Evolutionary conservation across 2,113 vertebrate species (phyloP), one percentile per base, ranked within the genome.

Genomic region (Ceratotherium simum): DNA sequence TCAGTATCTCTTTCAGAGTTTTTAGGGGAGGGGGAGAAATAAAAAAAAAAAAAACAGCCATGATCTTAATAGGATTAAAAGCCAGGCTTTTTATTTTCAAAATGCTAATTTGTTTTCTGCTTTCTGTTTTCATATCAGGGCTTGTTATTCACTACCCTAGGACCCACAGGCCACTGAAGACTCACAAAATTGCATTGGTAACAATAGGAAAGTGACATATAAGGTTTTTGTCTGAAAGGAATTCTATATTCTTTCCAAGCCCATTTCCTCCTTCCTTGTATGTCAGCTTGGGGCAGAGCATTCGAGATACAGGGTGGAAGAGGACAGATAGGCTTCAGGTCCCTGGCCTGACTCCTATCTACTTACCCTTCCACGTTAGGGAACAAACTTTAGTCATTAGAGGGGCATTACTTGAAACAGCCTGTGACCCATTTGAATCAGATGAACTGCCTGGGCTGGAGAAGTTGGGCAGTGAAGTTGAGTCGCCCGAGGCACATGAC

Each of bases 21-120:
- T 98, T 98, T 98, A 90, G 94, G 82, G 67, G 60, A 51, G 62
- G 82, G 87, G 56, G 93, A 82, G 82, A 86, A 6, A 9, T 8
- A 33, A 42, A 18, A 56, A 56, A 64, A 39, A 51, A 94, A 96
- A 96, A 97, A 95, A 81, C 96, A 98, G 91, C 96, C 98, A 94
- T 2, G 90, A 97, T 98, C 98, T 98, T 99, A 99, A 99, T 99
- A 98, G 98, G 98, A 99, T 99, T 99, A 99, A 99, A 99, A 99
- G 98, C 98, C 96, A 96, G 95, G 98, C 98, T 98, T 98, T 98
- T 99, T 98, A 98, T 98, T 99, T 99, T 98, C 98, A 94, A 99
- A 99, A 99, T 99, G 98, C 98, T 99, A 98, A 99, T 99, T 99
- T 99, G 98, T 99, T 99, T 98, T 98, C 97, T 87, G 97, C 97